Base-by-base conservation (phyloP, 2,797 vertebrate species). In the Dipus sagitta region DNA sequence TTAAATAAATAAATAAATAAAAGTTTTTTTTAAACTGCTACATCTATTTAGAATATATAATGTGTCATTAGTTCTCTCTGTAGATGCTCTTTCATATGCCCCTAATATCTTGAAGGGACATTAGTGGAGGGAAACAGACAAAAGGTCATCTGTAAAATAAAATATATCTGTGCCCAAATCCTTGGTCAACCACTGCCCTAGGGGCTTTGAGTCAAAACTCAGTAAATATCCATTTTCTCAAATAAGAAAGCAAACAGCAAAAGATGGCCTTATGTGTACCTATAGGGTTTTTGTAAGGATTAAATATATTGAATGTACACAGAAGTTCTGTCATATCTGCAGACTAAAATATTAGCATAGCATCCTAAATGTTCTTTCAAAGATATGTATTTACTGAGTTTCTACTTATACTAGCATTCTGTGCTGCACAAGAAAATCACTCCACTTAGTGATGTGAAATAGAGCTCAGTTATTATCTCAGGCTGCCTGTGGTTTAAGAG, bases 41-140 rank as follows among this genome's bases (percentile, higher is more conserved):
- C 47, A 47, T 47, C 8, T 47, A 11, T 47, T 47, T 47, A 47
- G 47, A 47, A 47, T 58, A 14, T 58, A 58, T 58, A 58, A 17
- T 58, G 38, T 86, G 9, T 58, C 75, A 91, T 80, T 84, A 95
- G 76, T 93, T 91, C 21, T 72, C 23, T 70, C 32, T 70, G 15
- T 62, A 85, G 30, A 42, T 28, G 8, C 8, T n/a, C 1, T 26
- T 32, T 30, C 9, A 70, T 79, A 4, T 88, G 34, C 75, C 17
- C 17, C 5, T 17, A 72, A 24, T 47, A 70, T 17, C 3, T 13
- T 71, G 32, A 72, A 18, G 32, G 34, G 86, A 58, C 13, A 77
- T 34, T 28, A 60, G 8, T 67, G 62, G 11, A 88, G 8, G 12
- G 0, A 14, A 78, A 21, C 20, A 54, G 23, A 1, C 8, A 94